Percentiles rank a stretch among this genome's conserved stretches.
phyloP scores from a whole-genome alignment of 2,113 vertebrate genomes.

The Formicarius rufipectus region DNA sequence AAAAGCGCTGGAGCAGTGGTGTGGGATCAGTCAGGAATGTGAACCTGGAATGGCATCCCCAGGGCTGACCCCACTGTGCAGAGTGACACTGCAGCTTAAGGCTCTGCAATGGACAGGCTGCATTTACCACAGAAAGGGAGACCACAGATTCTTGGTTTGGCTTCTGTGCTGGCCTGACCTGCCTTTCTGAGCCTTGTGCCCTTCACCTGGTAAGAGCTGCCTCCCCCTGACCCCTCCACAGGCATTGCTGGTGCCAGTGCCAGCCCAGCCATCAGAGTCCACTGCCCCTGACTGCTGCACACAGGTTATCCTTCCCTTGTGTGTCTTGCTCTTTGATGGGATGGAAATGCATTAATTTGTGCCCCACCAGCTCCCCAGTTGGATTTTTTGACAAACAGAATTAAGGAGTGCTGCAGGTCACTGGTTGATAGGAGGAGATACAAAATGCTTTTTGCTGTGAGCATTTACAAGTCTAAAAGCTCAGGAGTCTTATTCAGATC shows the following conservation, averaged over 20 bases:
- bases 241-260: background rate
- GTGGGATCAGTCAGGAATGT: background rate
- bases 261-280: background rate
- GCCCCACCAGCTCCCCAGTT: background rate
- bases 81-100: background rate
- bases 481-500: background rate
- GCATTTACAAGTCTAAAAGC: background rate
- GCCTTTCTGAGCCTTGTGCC: background rate
- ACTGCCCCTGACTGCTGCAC: background rate
- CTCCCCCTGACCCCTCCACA: background rate
- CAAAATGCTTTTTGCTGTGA: background rate
- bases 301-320: background rate
- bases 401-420: background rate
- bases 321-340: background rate
- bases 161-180: background rate
- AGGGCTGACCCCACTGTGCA: background rate
- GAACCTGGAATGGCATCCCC: background rate
- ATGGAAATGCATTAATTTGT: background rate
- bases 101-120: background rate
- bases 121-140: background rate
- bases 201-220: background rate
- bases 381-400: background rate
- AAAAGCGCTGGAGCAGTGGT: background rate
- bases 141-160: background rate
- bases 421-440: background rate